Conservation (phyloP, 2,797 vertebrate genomes). For the Sandelia bainsii region DNA sequence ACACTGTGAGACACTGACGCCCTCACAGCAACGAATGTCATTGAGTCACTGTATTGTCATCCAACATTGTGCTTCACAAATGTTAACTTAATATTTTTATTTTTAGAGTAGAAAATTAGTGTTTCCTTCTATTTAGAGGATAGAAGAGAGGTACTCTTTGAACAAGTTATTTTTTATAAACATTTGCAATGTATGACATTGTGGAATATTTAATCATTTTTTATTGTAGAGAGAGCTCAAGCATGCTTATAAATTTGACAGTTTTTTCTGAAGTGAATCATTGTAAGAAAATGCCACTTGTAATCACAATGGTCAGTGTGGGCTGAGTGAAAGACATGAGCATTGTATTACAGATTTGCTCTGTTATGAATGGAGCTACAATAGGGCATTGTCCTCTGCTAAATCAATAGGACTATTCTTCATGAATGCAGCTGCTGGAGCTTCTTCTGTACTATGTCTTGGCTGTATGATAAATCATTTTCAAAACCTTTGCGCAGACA, state of each 20-base stretch:
- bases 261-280: conserved; percentile 1
- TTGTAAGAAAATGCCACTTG: background rate
- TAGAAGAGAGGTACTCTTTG: background rate
- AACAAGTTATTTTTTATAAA: background rate
- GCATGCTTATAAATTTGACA: background rate
- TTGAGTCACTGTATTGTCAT: background rate
- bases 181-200: background rate
- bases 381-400: conserved; percentile 40
- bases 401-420: conserved; percentile 41
- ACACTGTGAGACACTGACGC: background rate
- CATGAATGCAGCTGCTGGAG: conserved; percentile 5
- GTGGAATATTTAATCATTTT: background rate
- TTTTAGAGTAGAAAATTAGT: background rate
- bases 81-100: background rate
- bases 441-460: conserved; percentile 17
- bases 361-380: conserved; percentile 34
- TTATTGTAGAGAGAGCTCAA: background rate
- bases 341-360: conserved; percentile 20
- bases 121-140: background rate
- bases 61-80: background rate
- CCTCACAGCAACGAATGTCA: background rate
- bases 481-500: background rate
- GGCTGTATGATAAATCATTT: background rate
- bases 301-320: conserved; percentile 25
- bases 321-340: background rate